phyloP scores from a whole-genome alignment of 2,888 invertebrate genomes.

The Bembecia ichneumoniformis region DNA sequence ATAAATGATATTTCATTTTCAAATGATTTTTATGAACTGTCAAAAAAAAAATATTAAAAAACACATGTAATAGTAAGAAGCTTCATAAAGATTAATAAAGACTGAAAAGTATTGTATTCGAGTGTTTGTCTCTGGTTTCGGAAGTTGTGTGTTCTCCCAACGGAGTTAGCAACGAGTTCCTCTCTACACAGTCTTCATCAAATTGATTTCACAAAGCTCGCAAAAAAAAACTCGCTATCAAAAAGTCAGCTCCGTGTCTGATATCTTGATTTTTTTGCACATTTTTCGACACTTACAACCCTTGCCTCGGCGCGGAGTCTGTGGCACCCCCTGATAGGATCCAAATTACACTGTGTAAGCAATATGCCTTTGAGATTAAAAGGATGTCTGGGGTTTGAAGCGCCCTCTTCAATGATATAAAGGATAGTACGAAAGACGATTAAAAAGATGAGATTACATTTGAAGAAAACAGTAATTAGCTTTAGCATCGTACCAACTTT shows the following conservation, averaged over 20 bases:
- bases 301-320: conserved; percentile 43
- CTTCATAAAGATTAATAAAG: too few species aligned
- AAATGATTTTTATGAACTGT: too few species aligned
- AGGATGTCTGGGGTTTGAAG: conserved; percentile 60
- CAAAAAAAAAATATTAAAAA: too few species aligned
- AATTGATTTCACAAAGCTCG: neutral
- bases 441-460: neutral
- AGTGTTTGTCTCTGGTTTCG: too few species aligned
- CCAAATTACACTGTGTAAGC: conserved; percentile 56
- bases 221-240: neutral
- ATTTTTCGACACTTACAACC: conserved; percentile 46
- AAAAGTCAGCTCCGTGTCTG: conserved; percentile 20
- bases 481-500: neutral
- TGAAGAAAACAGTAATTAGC: neutral
- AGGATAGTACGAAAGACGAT: neutral
- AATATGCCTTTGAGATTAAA: conserved; percentile 63
- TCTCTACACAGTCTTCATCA: too few species aligned
- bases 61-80: too few species aligned
- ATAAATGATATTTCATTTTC: too few species aligned
- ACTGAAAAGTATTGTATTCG: too few species aligned
- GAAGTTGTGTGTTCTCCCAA: too few species aligned
- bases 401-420: conserved; percentile 10
- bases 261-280: conserved; percentile 35
- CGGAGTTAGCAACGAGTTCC: too few species aligned
- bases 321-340: conserved; percentile 56